phyloP scores from a whole-genome alignment of 2,113 vertebrate genomes.

The Antennarius striatus region DNA sequence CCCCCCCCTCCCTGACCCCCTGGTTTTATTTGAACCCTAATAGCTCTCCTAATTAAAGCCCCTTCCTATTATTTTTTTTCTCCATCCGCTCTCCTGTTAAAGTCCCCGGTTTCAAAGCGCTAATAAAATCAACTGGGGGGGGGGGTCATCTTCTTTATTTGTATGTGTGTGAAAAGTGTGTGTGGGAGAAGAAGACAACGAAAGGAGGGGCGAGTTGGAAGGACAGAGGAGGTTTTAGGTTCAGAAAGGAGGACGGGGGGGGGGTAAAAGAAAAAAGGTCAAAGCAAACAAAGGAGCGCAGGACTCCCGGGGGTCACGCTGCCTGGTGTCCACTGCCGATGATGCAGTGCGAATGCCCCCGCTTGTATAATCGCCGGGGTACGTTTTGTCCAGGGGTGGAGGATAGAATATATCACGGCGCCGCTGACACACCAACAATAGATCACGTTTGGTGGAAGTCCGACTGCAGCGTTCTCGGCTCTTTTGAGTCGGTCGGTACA shows the following conservation, averaged over 20 bases:
- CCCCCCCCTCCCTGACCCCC: constrained; percentile 57
- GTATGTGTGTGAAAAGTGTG: constrained; percentile 68
- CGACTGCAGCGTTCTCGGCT: constrained; percentile 49
- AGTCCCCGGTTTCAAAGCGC: constrained; percentile 72
- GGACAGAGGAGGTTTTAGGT: constrained; percentile 67
- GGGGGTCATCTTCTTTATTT: constrained; percentile 74
- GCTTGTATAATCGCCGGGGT: constrained; percentile 73
- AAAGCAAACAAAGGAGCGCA: constrained; percentile 74
- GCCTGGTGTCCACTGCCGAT: constrained; percentile 77
- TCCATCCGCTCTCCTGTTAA: constrained; percentile 56
- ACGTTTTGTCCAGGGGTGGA: constrained; percentile 73
- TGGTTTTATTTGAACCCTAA: constrained; percentile 74
- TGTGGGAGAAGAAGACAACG: constrained; percentile 46
- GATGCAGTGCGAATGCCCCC: constrained; percentile 49
- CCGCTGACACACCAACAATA: constrained; percentile 79
- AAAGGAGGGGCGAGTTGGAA: constrained; percentile 28
- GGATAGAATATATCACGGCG: constrained; percentile 78
- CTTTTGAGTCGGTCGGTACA: constrained; percentile 63
- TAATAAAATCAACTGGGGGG: constrained; percentile 77
- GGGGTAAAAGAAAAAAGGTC: constrained; percentile 76
- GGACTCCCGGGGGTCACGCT: constrained; percentile 73
- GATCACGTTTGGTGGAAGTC: constrained; percentile 71
- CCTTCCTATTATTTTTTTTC: constrained; percentile 61
- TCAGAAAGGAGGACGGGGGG: constrained; percentile 52
- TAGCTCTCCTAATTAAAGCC: constrained; percentile 74